phyloP scores from a whole-genome alignment of 1,140 invertebrate species.

The Leptopilina boulardi region DNA sequence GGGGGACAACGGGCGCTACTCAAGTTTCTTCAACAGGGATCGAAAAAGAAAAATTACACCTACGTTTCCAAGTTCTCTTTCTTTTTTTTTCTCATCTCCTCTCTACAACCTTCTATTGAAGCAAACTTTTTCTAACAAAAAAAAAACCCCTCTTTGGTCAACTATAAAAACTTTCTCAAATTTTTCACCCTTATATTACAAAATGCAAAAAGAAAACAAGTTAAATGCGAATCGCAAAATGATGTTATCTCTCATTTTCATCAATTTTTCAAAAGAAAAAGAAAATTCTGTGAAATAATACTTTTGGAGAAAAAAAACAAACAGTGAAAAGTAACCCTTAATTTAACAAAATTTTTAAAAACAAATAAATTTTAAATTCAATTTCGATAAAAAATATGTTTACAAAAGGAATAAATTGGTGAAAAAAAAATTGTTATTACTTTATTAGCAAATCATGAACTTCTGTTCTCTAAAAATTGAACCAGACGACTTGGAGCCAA shows the following conservation, averaged over 20 bases:
- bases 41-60: constrained; percentile 55
- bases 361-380: no score
- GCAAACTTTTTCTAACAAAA: constrained; percentile 12
- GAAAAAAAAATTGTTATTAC: not conserved
- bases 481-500: not conserved
- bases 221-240: not conserved
- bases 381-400: no score
- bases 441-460: not conserved
- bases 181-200: constrained; percentile 53
- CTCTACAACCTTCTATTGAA: constrained; percentile 20
- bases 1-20: constrained; percentile 19
- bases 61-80: constrained; percentile 34
- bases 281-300: not conserved
- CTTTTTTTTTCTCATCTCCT: not conserved
- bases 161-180: constrained; percentile 59
- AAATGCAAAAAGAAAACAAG: not conserved
- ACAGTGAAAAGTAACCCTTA: no score
- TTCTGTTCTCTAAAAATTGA: not conserved
- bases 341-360: no score
- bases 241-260: not conserved
- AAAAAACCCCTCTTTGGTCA: not conserved
- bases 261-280: constrained; percentile 4
- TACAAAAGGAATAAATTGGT: not conserved
- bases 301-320: not conserved
- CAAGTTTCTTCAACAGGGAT: constrained; percentile 9